A percentile compares a stretch with the other conserved stretches of the same genome.
phyloP scores from a whole-genome alignment of 2,797 vertebrate genomes.

The Poecilia wingei region DNA sequence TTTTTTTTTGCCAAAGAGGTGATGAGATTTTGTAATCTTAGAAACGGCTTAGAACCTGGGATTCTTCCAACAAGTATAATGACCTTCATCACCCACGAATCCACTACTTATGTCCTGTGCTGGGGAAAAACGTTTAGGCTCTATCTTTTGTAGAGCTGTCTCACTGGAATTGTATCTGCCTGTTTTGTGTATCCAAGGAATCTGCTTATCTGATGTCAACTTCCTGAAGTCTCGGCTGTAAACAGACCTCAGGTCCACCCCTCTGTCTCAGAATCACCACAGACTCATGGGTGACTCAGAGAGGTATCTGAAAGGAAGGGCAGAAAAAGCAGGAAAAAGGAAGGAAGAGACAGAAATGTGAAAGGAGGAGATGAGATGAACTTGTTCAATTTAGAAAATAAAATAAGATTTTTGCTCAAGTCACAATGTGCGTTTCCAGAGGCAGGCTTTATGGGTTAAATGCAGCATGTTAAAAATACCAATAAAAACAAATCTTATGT shows the following conservation, averaged over 20 bases:
- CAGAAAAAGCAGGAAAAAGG: slow-evolving; percentile 50
- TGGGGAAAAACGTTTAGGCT: slow-evolving; percentile 52
- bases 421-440: slow-evolving; percentile 36
- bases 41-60: slow-evolving; percentile 20
- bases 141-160: slow-evolving; percentile 43
- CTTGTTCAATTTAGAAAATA: slow-evolving; percentile 26
- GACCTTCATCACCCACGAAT: slow-evolving; percentile 60
- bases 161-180: slow-evolving; percentile 71
- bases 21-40: slow-evolving; percentile 45
- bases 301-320: slow-evolving; percentile 62
- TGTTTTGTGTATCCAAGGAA: slow-evolving; percentile 71
- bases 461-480: slow-evolving; percentile 33
- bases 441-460: slow-evolving; percentile 20
- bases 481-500: slow-evolving; percentile 33
- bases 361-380: slow-evolving; percentile 37
- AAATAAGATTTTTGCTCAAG: slow-evolving; percentile 29
- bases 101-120: slow-evolving; percentile 65
- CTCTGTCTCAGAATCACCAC: slow-evolving; percentile 50
- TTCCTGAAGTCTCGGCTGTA: slow-evolving; percentile 75
- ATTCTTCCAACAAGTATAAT: slow-evolving; percentile 6
- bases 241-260: slow-evolving; percentile 64
- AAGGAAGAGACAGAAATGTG: slow-evolving; percentile 39
- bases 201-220: slow-evolving; percentile 77
- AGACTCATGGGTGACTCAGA: slow-evolving; percentile 63
- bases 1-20: slow-evolving; percentile 24